These are phyloP conservation scores for Eurytoma californica DNA, from an alignment of 2,888 invertebrate genomes.

Conservation along the genomic window DNA sequence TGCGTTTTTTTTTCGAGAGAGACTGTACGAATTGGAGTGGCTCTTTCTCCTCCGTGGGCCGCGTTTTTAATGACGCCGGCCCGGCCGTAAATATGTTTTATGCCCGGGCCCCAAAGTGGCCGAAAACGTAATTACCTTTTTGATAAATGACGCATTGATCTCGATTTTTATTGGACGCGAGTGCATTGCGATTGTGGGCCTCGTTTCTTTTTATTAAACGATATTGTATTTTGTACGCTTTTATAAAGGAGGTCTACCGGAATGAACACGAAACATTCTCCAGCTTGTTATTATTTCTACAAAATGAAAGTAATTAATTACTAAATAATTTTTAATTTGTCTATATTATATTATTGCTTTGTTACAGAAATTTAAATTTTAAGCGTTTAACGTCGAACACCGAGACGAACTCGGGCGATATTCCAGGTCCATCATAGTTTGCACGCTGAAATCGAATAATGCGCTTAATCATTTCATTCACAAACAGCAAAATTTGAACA, in stretches of 20 bases:
- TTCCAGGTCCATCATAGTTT: no score
- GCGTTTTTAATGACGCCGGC: conserved; percentile 29
- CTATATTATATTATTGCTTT: no score
- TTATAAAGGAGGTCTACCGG: neutral
- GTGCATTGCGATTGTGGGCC: neutral
- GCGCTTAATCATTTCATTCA: no score
- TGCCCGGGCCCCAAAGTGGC: conserved; percentile 15
- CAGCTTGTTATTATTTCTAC: no score
- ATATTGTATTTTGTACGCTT: neutral
- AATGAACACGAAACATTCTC: no score
- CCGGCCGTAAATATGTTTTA: conserved; percentile 33
- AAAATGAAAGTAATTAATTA: no score
- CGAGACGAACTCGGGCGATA: no score
- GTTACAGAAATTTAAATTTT: no score
- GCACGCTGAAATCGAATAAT: no score
- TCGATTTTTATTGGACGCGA: neutral
- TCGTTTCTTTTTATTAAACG: neutral
- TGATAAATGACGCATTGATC: conserved; percentile 21
- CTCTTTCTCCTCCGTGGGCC: neutral
- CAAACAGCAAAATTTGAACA: no score
- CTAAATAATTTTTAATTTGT: no score
- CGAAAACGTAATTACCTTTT: conserved; percentile 26
- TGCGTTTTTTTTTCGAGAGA: neutral
- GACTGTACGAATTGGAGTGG: neutral
- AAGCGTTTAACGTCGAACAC: no score